Conservation (phyloP, 2,888 invertebrate genomes). For the Pelosia muscerda region DNA sequence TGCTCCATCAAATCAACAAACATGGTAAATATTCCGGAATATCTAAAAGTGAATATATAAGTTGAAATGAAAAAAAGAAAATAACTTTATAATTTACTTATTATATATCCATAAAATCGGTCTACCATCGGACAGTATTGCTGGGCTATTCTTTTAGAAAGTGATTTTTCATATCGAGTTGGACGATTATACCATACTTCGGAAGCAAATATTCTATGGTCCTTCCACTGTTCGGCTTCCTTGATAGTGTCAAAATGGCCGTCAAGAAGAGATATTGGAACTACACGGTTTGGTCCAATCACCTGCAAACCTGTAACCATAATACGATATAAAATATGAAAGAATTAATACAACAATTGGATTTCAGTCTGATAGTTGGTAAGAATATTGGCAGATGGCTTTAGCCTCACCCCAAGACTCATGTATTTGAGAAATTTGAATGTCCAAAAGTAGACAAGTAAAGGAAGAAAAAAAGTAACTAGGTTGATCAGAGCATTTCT, state of each 20-base stretch:
- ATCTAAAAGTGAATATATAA: too few relatives aligned
- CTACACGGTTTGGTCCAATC: conserved; percentile 2
- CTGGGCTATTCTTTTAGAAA: background rate
- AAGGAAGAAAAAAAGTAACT: too few relatives aligned
- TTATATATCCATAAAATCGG: conserved; percentile 3
- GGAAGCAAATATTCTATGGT: background rate
- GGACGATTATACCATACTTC: background rate
- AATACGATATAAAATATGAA: too few relatives aligned
- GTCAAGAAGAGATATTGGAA: conserved; percentile 5
- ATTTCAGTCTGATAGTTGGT: too few relatives aligned
- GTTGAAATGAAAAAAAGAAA: background rate
- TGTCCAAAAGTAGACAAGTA: too few relatives aligned
- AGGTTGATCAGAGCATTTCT: too few relatives aligned
- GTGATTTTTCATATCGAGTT: background rate
- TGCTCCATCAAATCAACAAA: too few relatives aligned
- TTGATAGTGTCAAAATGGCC: background rate
- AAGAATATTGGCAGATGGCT: too few relatives aligned
- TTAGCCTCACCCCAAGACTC: too few relatives aligned
- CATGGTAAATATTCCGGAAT: too few relatives aligned
- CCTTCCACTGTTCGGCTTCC: background rate
- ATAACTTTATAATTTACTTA: background rate
- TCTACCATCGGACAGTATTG: conserved; percentile 7
- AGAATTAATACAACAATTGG: too few relatives aligned
- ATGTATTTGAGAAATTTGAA: too few relatives aligned
- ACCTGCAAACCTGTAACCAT: conserved; percentile 7